These are phyloP conservation scores for Rhinogobio ventralis DNA, from an alignment of 2,797 vertebrate genomes.

Conservation along the genomic window DNA sequence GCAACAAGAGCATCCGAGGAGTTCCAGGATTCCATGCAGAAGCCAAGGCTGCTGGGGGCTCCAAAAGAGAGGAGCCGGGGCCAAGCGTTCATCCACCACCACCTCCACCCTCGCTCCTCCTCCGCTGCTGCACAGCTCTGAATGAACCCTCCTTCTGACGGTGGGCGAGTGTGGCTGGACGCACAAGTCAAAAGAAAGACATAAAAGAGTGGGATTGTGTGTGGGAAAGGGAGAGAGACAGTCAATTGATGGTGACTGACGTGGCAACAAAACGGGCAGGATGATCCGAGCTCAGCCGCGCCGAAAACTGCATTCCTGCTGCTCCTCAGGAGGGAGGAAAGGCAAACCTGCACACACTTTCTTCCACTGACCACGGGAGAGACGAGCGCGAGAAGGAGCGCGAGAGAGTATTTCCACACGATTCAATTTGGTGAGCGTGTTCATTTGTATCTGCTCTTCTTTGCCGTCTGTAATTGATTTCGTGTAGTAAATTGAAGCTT, in stretches of 20 bases:
- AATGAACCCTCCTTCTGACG: conserved; percentile 39
- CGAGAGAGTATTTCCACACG: conserved; percentile 4
- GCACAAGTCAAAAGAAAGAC: conserved; percentile 47
- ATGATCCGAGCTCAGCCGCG: conserved; percentile 56
- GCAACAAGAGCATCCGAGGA: conserved; percentile 56
- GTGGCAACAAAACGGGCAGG: conserved; percentile 69
- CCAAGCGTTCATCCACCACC: conserved; percentile 18
- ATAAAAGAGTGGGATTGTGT: conserved; percentile 33
- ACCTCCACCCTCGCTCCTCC: conserved; percentile 30
- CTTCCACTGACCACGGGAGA: conserved; percentile 10
- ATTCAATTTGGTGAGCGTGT: conserved; percentile 26
- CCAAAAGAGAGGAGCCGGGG: background rate
- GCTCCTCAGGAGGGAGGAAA: background rate
- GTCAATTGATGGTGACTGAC: conserved; percentile 6
- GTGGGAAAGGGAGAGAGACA: conserved; percentile 47
- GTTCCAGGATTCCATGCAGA: conserved; percentile 27
- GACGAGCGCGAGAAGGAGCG: background rate
- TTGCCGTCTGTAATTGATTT: conserved; percentile 48
- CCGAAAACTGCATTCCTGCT: conserved; percentile 15
- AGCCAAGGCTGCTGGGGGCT: conserved; percentile 24
- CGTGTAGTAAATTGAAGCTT: conserved; percentile 27
- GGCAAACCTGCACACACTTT: conserved; percentile 16
- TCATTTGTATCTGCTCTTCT: conserved; percentile 46
- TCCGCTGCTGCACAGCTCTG: conserved; percentile 38
- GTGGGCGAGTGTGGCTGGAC: conserved; percentile 46